Percentiles rank a stretch among this genome's conserved stretches.
Conservation (phyloP, 2,888 invertebrate species). For the Neoascia interrupta region DNA sequence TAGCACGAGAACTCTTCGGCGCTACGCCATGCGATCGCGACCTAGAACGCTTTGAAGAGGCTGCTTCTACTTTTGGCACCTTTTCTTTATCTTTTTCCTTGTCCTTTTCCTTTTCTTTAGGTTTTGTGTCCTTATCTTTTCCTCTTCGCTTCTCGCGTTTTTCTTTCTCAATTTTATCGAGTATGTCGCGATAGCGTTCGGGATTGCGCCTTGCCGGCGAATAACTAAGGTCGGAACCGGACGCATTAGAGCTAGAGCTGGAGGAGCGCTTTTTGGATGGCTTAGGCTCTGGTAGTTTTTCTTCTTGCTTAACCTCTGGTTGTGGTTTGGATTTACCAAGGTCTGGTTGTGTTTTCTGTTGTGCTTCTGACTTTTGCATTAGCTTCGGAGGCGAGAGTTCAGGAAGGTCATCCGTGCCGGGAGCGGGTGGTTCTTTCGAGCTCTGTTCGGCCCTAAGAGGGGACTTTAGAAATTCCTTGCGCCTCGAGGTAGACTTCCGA, state of each 20-base stretch:
- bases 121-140: constrained; percentile 65
- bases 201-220: constrained; percentile 86
- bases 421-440: constrained; percentile 32
- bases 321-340: constrained; percentile 14
- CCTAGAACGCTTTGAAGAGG: constrained; percentile 54
- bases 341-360: background rate
- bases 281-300: constrained; percentile 17
- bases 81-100: constrained; percentile 42
- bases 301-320: constrained; percentile 61
- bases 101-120: constrained; percentile 38
- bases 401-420: constrained; percentile 35
- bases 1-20: constrained; percentile 30
- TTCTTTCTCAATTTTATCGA: constrained; percentile 82
- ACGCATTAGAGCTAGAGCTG: constrained; percentile 73
- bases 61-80: constrained; percentile 20
- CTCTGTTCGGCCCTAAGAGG: constrained; percentile 37
- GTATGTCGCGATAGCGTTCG: constrained; percentile 85
- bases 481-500: constrained; percentile 53
- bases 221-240: constrained; percentile 82
- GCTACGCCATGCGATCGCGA: constrained; percentile 51
- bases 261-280: constrained; percentile 72
- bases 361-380: constrained; percentile 3
- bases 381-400: constrained; percentile 8
- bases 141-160: constrained; percentile 80
- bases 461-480: constrained; percentile 69